Conservation (phyloP, 2,797 vertebrate species). For the Prunella strophiata region DNA sequence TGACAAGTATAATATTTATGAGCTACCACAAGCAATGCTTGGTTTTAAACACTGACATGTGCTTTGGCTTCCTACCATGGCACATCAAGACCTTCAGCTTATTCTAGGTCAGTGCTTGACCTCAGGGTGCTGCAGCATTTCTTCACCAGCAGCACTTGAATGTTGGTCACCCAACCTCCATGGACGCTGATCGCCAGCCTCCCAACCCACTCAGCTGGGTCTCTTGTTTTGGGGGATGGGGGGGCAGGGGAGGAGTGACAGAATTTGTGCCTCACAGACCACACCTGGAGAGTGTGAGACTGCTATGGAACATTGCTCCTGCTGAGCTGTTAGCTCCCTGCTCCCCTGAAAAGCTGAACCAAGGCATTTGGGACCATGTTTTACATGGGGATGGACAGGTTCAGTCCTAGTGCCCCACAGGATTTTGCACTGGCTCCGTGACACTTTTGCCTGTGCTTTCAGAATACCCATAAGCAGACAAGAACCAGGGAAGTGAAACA, state of each 20-base stretch:
- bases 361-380: background rate
- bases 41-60: background rate
- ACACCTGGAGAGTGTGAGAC: background rate
- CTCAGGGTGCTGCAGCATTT: background rate
- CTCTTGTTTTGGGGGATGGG: background rate
- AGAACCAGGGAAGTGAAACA: background rate
- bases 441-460: background rate
- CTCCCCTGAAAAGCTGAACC: background rate
- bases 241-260: fast-evolving
- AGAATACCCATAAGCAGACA: background rate
- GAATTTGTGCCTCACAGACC: background rate
- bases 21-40: background rate
- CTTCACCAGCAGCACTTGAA: background rate
- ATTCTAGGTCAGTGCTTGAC: background rate
- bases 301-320: background rate
- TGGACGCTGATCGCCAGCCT: fast-evolving
- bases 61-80: background rate
- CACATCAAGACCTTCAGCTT: background rate
- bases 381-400: background rate
- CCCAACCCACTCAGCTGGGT: background rate
- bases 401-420: background rate
- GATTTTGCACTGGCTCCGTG: background rate
- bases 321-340: background rate
- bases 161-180: background rate
- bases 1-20: background rate